These are phyloP conservation scores for Drosophila emarginata DNA, from an alignment of 2,888 invertebrate species.

Conservation along the genomic window DNA sequence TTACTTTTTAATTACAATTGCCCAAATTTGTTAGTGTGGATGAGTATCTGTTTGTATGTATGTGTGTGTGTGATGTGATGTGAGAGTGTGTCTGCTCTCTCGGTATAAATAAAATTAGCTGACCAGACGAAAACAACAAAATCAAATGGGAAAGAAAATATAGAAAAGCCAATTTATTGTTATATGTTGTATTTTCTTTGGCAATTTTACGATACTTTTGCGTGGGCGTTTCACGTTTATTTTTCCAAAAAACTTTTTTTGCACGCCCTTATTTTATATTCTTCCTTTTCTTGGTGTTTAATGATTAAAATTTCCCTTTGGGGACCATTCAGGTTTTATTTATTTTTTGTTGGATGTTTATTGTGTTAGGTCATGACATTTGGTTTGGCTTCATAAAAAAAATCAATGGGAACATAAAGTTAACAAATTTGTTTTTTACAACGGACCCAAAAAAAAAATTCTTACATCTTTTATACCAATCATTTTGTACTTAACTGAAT, in stretches of 20 bases:
- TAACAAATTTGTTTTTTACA: not conserved
- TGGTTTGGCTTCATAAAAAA: not conserved
- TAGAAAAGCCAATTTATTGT: constrained; percentile 32
- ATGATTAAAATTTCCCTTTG: constrained; percentile 21
- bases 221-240: constrained; percentile 51
- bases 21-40: constrained; percentile 6
- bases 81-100: not conserved
- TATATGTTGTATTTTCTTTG: constrained; percentile 27
- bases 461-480: too few species aligned
- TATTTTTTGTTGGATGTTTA: constrained; percentile 20
- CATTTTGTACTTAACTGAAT: too few species aligned
- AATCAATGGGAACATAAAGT: not conserved
- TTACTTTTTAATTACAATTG: constrained; percentile 12
- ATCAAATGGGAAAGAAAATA: not conserved
- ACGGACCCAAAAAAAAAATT: too few species aligned
- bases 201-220: constrained; percentile 44
- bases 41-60: not conserved
- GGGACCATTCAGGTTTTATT: constrained; percentile 9
- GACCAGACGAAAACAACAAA: constrained; percentile 18
- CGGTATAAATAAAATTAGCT: constrained; percentile 3
- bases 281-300: not conserved
- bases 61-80: constrained; percentile 1
- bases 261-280: constrained; percentile 31
- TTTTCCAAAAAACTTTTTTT: constrained; percentile 12
- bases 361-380: constrained; percentile 62